Evolutionary conservation across 1,140 invertebrate species (phyloP).

Genomic region (Calephelis nemesis): DNA sequence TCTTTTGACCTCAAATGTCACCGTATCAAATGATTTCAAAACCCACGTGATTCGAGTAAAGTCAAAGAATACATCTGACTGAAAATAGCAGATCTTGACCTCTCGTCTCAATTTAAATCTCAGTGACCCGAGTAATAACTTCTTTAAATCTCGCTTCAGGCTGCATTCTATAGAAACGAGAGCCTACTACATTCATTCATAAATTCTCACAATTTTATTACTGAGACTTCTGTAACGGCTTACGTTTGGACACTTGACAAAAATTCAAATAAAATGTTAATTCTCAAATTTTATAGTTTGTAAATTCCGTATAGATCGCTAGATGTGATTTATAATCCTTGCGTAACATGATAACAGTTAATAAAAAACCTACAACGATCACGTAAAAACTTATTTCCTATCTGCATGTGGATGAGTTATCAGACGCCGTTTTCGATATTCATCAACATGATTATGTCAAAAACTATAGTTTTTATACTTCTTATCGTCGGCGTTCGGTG

Average conservation of each 20-base stretch:
- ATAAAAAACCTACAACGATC: no score
- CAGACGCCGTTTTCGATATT: no score
- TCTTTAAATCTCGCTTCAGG: slow-evolving; percentile 11
- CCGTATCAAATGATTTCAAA: neutral
- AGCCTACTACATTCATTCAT: slow-evolving; percentile 10
- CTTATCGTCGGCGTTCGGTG: no score
- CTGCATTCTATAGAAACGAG: slow-evolving; percentile 13
- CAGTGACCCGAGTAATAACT: slow-evolving; percentile 13
- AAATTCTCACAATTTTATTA: slow-evolving; percentile 6
- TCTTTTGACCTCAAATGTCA: neutral
- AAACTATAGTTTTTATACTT: no score
- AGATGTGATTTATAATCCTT: no score
- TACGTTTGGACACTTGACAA: neutral
- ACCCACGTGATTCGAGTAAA: neutral
- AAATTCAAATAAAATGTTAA: neutral
- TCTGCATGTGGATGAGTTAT: no score
- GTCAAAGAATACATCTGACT: neutral
- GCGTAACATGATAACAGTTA: no score
- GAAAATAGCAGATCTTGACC: slow-evolving; percentile 15
- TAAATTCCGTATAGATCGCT: no score
- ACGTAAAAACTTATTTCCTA: no score
- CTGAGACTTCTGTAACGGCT: neutral
- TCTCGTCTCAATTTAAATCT: slow-evolving; percentile 12
- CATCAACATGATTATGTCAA: no score
- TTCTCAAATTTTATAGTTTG: no score